These are phyloP conservation scores for Lamellibrachia satsuma DNA, from an alignment of 2,888 invertebrate genomes.

Conservation along the genomic window DNA sequence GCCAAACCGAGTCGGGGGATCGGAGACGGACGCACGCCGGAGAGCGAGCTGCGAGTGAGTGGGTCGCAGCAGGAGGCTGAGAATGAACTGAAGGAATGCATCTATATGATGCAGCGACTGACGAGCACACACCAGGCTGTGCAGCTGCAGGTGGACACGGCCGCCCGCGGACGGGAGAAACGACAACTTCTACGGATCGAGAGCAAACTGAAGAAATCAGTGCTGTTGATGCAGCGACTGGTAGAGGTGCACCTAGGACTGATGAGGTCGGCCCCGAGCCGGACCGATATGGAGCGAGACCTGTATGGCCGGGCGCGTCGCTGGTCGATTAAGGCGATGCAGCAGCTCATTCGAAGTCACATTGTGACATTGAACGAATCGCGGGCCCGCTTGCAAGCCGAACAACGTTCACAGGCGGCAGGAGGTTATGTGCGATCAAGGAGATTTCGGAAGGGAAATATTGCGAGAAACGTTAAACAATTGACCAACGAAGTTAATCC, in stretches of 20 bases:
- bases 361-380: neutral
- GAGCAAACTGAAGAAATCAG: neutral
- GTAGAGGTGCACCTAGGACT: neutral
- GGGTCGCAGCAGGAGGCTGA: neutral
- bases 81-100: neutral
- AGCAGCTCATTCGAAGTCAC: neutral
- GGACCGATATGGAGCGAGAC: neutral
- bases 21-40: too few relatives aligned
- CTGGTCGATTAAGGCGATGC: neutral
- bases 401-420: neutral
- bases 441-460: neutral
- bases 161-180: neutral
- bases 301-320: neutral
- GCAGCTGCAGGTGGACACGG: neutral
- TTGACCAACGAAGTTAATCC: neutral
- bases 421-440: neutral
- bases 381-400: neutral
- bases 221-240: neutral
- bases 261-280: neutral
- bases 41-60: neutral
- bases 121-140: neutral
- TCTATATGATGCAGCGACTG: slow-evolving; percentile 12
- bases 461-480: neutral
- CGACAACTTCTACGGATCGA: neutral
- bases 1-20: neutral